Evolutionary conservation across 2,113 vertebrate species (phyloP).

Genomic region (Microtus montanus): DNA sequence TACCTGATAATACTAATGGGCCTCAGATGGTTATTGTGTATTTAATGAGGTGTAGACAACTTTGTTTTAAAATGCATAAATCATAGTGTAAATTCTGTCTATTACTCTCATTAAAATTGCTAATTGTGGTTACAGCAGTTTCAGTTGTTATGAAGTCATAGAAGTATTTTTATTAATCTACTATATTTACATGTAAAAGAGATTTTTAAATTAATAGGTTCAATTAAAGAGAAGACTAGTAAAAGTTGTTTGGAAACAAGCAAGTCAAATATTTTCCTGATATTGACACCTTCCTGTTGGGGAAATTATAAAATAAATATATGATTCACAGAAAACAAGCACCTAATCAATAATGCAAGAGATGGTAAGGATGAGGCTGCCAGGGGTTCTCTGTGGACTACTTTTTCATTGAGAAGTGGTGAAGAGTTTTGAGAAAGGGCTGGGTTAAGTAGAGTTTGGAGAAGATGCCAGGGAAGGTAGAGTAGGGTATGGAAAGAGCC

Average conservation of each 20-base stretch:
- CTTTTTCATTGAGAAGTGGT: background rate
- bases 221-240: background rate
- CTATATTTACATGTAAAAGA: background rate
- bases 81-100: background rate
- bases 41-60: background rate
- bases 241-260: background rate
- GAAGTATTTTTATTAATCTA: background rate
- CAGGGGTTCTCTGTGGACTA: background rate
- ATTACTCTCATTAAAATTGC: background rate
- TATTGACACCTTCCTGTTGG: background rate
- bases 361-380: background rate
- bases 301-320: background rate
- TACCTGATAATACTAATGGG: background rate
- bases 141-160: background rate
- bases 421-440: background rate
- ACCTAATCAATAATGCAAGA: background rate
- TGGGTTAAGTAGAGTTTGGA: background rate
- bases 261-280: background rate
- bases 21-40: background rate
- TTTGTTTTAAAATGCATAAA: background rate
- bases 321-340: background rate
- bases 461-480: background rate
- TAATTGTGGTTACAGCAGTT: background rate
- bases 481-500: background rate
- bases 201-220: background rate